Evolutionary conservation across 1,140 invertebrate genomes (phyloP).

Genomic region (Orchestia grillus): DNA sequence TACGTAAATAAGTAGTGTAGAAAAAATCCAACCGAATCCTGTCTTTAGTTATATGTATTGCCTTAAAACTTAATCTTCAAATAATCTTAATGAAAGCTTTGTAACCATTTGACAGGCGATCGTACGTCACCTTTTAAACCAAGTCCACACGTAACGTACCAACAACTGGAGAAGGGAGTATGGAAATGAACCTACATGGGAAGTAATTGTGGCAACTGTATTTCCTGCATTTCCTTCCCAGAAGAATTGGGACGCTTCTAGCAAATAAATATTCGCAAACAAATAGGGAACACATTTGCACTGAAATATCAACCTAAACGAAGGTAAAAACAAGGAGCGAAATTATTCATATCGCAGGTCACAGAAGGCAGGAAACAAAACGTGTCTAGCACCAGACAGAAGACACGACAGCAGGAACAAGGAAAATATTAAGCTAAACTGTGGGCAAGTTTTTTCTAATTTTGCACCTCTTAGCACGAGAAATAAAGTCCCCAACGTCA

Average conservation of each 20-base stretch:
- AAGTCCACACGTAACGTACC: neutral
- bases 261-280: no score
- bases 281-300: no score
- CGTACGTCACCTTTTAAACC: no score
- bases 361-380: neutral
- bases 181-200: neutral
- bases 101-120: neutral
- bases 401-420: no score
- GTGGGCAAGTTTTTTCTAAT: neutral
- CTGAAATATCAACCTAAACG: neutral
- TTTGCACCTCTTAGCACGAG: no score
- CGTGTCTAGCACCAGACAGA: no score
- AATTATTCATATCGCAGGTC: neutral
- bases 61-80: neutral
- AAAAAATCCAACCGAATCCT: neutral
- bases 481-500: no score
- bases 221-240: neutral
- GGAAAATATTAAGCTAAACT: neutral
- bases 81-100: neutral
- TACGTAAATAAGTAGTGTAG: neutral
- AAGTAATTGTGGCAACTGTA: neutral
- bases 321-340: neutral
- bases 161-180: neutral
- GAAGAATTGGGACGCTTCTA: neutral
- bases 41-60: neutral